Evolutionary conservation across 2,797 vertebrate genomes (phyloP).

Genomic region (Zenarchopterus dispar): DNA sequence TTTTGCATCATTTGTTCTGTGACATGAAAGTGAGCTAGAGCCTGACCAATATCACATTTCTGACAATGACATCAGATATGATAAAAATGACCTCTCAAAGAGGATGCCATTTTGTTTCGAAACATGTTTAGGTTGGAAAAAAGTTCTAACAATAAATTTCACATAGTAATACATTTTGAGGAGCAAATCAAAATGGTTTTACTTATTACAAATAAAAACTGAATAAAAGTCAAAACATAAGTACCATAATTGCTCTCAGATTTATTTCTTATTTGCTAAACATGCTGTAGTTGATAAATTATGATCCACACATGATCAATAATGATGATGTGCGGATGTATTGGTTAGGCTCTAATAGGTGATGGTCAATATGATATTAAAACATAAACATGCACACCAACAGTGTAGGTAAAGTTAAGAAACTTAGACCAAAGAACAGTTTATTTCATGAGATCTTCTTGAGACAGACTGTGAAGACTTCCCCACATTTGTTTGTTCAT

Average conservation of each 20-base stretch:
- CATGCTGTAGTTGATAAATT: neutral
- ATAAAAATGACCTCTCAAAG: too few species aligned
- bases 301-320: neutral
- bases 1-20: neutral
- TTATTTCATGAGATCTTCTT: constrained; percentile 18
- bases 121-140: too few species aligned
- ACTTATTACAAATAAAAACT: neutral
- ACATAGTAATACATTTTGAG: too few species aligned
- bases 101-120: too few species aligned
- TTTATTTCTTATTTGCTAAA: too few species aligned
- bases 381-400: constrained; percentile 46
- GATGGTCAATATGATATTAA: constrained; percentile 1
- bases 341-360: constrained; percentile 23
- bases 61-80: neutral
- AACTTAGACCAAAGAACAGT: constrained; percentile 16
- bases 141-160: too few species aligned
- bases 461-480: constrained; percentile 66
- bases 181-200: too few species aligned
- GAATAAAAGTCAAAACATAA: neutral
- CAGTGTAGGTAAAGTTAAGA: constrained; percentile 15
- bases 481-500: constrained; percentile 8
- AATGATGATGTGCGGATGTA: neutral
- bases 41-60: constrained; percentile 20
- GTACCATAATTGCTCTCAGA: too few species aligned
- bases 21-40: constrained; percentile 21